Evolutionary conservation across 2,888 invertebrate species (phyloP).

Genomic region (Luffia ferchaultella): DNA sequence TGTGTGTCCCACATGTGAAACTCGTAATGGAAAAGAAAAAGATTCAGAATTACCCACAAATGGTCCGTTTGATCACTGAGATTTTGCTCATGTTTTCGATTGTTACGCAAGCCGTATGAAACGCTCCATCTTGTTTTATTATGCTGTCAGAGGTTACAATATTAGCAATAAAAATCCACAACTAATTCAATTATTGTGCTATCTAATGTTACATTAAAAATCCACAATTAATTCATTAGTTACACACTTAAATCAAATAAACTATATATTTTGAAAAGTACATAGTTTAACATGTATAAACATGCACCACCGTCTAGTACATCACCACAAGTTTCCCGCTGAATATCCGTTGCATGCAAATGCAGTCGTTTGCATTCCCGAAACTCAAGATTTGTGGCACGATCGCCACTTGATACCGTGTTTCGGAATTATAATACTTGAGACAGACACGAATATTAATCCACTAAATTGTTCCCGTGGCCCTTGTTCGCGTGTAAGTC

Average conservation of each 20-base stretch:
- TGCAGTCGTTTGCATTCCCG: constrained; percentile 30
- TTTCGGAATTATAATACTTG: constrained; percentile 39
- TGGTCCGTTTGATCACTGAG: too few species aligned
- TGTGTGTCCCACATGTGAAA: too few species aligned
- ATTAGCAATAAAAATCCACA: not conserved
- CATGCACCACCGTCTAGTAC: too few species aligned
- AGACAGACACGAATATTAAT: constrained; percentile 41
- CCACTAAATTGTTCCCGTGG: too few species aligned
- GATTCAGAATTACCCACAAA: too few species aligned
- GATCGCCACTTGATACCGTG: constrained; percentile 34
- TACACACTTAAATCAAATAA: not conserved
- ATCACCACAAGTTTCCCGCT: too few species aligned
- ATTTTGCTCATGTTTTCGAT: too few species aligned
- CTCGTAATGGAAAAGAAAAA: too few species aligned
- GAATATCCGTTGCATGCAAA: constrained; percentile 16
- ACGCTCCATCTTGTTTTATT: too few species aligned
- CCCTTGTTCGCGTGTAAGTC: too few species aligned
- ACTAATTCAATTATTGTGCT: not conserved
- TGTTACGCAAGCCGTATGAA: too few species aligned
- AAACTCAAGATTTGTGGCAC: constrained; percentile 20
- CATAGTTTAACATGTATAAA: not conserved
- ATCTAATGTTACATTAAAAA: not conserved
- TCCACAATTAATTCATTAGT: not conserved
- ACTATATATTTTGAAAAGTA: not conserved
- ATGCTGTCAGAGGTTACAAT: too few species aligned